Evolutionary conservation across 2,888 invertebrate genomes (phyloP).

Genomic region (Tanypteryx hageni): DNA sequence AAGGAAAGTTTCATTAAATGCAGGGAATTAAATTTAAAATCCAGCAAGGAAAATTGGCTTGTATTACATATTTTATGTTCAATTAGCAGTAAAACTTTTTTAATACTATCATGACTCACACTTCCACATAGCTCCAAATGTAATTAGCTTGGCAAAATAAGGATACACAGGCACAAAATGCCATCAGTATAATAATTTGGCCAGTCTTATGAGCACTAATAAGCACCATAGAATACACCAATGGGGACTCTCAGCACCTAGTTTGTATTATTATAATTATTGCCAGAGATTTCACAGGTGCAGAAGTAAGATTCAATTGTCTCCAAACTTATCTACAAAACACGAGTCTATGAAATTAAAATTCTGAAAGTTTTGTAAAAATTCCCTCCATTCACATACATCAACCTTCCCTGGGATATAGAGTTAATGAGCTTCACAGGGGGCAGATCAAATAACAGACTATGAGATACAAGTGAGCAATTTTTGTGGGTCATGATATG

Average conservation of each 20-base stretch:
- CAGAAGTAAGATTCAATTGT: background rate
- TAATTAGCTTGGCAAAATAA: background rate
- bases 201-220: constrained; percentile 48
- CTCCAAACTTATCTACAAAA: background rate
- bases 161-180: constrained; percentile 17
- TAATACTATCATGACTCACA: background rate
- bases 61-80: background rate
- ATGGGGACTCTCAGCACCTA: constrained; percentile 48
- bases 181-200: constrained; percentile 8
- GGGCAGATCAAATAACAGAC: constrained; percentile 43
- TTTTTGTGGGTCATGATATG: constrained; percentile 23
- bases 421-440: constrained; percentile 33
- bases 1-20: constrained; percentile 20
- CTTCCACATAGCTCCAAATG: too few relatives aligned
- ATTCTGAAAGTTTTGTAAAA: constrained; percentile 17
- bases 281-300: constrained; percentile 50
- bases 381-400: background rate
- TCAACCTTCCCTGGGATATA: constrained; percentile 54
- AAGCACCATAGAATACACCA: constrained; percentile 58
- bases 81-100: background rate
- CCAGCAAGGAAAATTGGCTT: background rate
- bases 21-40: background rate
- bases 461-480: constrained; percentile 61
- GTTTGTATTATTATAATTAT: background rate
- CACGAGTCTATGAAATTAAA: constrained; percentile 6